A percentile compares a stretch with the other conserved stretches of the same genome.
phyloP scores from a whole-genome alignment of 2,113 vertebrate species.

The Bettongia penicillata region DNA sequence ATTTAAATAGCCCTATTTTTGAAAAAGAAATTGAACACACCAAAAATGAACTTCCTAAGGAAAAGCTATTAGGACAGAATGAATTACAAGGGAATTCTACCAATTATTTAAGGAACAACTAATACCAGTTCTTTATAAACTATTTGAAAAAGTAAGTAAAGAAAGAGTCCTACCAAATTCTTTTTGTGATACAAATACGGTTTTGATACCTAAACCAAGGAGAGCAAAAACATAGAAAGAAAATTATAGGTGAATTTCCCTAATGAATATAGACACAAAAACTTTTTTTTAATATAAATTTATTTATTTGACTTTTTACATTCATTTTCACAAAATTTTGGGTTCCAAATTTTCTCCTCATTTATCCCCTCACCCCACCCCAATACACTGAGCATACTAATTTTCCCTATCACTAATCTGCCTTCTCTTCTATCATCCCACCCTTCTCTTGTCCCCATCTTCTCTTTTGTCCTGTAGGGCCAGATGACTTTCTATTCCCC shows the following conservation, averaged over 20 bases:
- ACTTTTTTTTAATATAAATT: too few relatives aligned
- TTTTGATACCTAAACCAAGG: not conserved
- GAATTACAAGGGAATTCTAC: not conserved
- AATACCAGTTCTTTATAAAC: not conserved
- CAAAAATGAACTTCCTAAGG: not conserved
- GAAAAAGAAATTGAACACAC: not conserved
- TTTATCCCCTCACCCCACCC: too few relatives aligned
- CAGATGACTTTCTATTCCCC: too few relatives aligned
- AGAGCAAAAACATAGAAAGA: not conserved
- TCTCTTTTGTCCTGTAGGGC: too few relatives aligned
- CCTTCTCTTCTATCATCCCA: too few relatives aligned
- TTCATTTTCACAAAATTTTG: too few relatives aligned
- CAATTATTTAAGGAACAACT: not conserved
- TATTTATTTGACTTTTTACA: too few relatives aligned
- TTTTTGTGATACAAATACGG: not conserved
- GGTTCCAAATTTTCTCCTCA: too few relatives aligned
- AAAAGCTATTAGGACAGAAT: not conserved
- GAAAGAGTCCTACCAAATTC: not conserved
- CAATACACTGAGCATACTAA: too few relatives aligned
- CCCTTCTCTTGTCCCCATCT: too few relatives aligned
- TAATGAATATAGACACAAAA: not conserved
- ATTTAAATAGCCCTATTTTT: not conserved
- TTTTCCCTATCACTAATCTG: too few relatives aligned
- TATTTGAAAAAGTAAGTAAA: not conserved
- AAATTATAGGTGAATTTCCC: not conserved